Evolutionary conservation across 2,113 vertebrate species (phyloP).

Genomic region (Oriolus oriolus): DNA sequence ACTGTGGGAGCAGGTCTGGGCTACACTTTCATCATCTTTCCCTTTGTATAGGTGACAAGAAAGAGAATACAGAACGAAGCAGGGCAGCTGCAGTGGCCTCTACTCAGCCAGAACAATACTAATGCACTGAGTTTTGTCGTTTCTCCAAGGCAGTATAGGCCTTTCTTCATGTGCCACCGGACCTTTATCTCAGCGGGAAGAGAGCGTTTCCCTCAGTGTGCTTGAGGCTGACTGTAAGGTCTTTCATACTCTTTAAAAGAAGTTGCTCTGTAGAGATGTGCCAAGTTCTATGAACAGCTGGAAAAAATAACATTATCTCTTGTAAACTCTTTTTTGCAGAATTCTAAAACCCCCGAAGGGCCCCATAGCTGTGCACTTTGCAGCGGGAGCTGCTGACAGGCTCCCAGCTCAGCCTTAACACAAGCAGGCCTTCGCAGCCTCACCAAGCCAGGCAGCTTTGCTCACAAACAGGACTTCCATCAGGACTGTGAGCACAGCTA

Average conservation of each 20-base stretch:
- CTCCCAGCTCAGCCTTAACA: not conserved
- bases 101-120: not conserved
- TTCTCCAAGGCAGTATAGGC: not conserved
- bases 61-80: not conserved
- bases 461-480: not conserved
- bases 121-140: not conserved
- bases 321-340: not conserved
- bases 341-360: not conserved
- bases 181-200: not conserved
- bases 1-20: not conserved
- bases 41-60: not conserved
- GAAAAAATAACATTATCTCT: not conserved
- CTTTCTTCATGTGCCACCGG: not conserved
- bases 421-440: not conserved
- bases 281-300: not conserved
- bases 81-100: not conserved
- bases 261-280: not conserved
- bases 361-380: not conserved
- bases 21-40: not conserved
- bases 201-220: not conserved
- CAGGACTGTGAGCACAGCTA: not conserved
- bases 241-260: not conserved
- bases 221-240: not conserved
- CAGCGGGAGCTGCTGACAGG: not conserved
- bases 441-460: not conserved